Evolutionary conservation across 2,797 vertebrate species (phyloP).

Genomic region (Ispidina lecontei): DNA sequence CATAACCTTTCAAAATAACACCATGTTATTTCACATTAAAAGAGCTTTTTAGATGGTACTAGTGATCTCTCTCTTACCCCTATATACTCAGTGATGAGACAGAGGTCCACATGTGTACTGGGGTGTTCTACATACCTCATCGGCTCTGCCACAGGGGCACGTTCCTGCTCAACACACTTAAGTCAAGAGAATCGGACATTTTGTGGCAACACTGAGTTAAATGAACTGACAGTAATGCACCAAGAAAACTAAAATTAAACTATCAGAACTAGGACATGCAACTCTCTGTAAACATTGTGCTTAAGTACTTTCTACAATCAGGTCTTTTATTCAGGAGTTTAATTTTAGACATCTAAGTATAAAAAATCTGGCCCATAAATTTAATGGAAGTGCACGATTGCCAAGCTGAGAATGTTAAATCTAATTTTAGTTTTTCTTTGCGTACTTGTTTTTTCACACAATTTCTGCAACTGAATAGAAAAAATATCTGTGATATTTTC

Average conservation of each 20-base stretch:
- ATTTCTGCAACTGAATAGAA: slow-evolving; percentile 51
- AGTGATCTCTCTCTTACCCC: background rate
- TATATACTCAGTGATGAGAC: background rate
- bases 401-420: slow-evolving; percentile 61
- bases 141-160: background rate
- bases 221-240: background rate
- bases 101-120: accelerated
- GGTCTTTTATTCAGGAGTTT: slow-evolving; percentile 43
- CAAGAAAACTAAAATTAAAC: slow-evolving; percentile 53
- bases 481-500: slow-evolving; percentile 63
- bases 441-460: slow-evolving; percentile 46
- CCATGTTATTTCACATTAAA: background rate
- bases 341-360: slow-evolving; percentile 66
- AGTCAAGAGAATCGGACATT: background rate
- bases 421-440: slow-evolving; percentile 67
- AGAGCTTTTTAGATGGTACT: background rate
- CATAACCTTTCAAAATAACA: background rate
- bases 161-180: background rate
- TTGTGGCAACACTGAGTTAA: background rate
- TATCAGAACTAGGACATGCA: slow-evolving; percentile 30
- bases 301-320: slow-evolving; percentile 64
- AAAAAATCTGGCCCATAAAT: slow-evolving; percentile 62
- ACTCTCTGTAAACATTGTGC: slow-evolving; percentile 29
- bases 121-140: background rate
- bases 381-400: slow-evolving; percentile 17